Evolutionary conservation across 1,140 invertebrate species (phyloP), one percentile per base, ranked within the genome.

Genomic region (Anoplolepis gracilipes): DNA sequence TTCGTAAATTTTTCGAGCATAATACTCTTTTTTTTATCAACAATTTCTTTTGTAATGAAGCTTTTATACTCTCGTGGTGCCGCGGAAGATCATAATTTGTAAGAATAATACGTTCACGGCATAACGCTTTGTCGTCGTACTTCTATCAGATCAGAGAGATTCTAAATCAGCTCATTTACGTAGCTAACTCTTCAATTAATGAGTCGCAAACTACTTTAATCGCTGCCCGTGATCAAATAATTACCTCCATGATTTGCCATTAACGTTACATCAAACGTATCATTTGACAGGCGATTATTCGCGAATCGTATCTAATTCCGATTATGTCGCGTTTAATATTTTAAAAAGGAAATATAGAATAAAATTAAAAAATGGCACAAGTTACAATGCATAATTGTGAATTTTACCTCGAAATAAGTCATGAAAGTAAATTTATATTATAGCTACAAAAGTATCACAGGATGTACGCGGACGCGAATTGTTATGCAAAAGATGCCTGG

Each of bases 121-220:
- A 36, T 25, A 59, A 72, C 19, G 49, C 78, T 82, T 82, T 59
- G 55, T 72, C 36, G 33, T 39, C 25, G 33, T 59, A 22, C 53
- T 46, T 59, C 25, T 25, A 33, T 61, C 72, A 72, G 78, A 72
- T 73, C 55, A 73, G 67, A 82, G 78, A 73, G 78, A 82, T 82
- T 82, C 36, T 82, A 46, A 39, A 73, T 82, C 78, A 72, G 78
- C 78, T 82, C 78, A 73, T 82, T 73, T 73, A 53, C 53, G 25
- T 53, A n/a, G 36, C 11, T 19, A 46, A 4, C 67, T 73, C 67
- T 82, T 19, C 25, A 39, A 53, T 72, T 73, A 82, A 82, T 82
- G 78, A 82, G 72, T 82, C 59, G 78, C 78, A 82, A 82, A 82
- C 78, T 82, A 73, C 36, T 72, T 82, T 61, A 59, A 72, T n/a